Base-by-base conservation (phyloP, 2,888 invertebrate genomes). In the Myopa testacea region DNA sequence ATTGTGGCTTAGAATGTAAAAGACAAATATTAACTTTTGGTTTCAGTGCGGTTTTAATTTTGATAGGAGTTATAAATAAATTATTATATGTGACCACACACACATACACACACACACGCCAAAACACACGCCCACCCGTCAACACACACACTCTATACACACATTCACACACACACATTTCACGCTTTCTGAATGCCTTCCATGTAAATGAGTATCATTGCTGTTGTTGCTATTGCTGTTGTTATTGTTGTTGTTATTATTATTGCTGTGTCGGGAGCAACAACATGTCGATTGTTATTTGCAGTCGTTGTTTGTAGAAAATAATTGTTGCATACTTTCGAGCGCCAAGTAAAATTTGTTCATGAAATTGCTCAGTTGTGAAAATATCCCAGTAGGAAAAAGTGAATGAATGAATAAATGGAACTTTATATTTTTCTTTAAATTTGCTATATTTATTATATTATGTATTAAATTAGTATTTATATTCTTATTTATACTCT, bases 11-110 rank as follows among this genome's bases (percentile, higher is more conserved):
- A 84, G 82, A 84, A 81, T 86, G 85, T 83, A 82, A 84, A 85
- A 84, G 85, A 85, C 84, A 86, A 86, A 85, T 85, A 86, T 86
- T 85, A 86, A 85, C 85, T 84, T 85, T 85, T 84, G 84, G 85
- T 84, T 85, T 84, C 81, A 83, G 84, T 85, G 85, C 79, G 85
- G 85, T 85, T 85, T 85, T 84, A 84, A 85, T 85, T 85, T 84
- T 84, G 80, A 84, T 84, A 82, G 80, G 82, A 84, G 82, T 83
- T 82, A 60, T 83, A 82, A 82, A 84, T 84, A 84, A 83, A 84
- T 84, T 84, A 84, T 84, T 79, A 78, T 80, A 80, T 79, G 80
- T 81, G 60, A 76, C 62, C 71, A 71, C 70, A 76, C n/a, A 50
- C 52, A 72, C 6, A 38, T 55, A 71, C 50, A 70, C 40, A 19